Evolutionary conservation across 2,888 invertebrate species (phyloP), one percentile per base, ranked within the genome.

Genomic region (Scelioninae gen. 1): DNA sequence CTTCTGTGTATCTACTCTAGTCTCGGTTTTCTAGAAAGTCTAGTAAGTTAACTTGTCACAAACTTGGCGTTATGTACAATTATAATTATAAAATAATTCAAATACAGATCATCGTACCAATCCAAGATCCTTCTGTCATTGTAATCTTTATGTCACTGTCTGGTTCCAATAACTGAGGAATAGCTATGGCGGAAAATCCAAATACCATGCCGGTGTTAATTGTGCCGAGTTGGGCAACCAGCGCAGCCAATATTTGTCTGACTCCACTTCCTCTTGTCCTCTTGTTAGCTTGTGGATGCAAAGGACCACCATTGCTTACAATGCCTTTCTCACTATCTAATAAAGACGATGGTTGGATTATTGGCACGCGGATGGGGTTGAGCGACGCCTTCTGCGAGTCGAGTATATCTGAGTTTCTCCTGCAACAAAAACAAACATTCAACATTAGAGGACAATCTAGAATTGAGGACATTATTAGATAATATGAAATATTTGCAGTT

Each of bases 161-260:
- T 0, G 91, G 82, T 40, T 92, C 92, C 88, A 93, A 92, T 51
- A 95, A 88, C 86, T 95, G 95, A 0, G 95, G 95, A 47, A 95
- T 90, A 0, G 94, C 94, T 0, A 95, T 95, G 1, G 95, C 95
- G 0, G 95, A 95, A 88, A 95, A 95, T 0, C 95, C 95, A 87
- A 95, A 95, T 0, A 94, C 94, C 94, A 95, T 94, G 47, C 95
- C 95, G 0, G 95, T 95, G 90, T 95, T 95, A 76, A 95, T 94
- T 34, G 95, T 95, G 0, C 95, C 95, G 10, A 95, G 90, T 88
- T 95, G 95, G 2, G 94, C 95, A 7, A 95, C 93, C 49, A 95
- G 92, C 0, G 95, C 94, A 0, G 95, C 95, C 85, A 95, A 38
- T 15, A 95, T 94, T 92, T 95, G 95, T 65, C 87, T 87, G 29